These are phyloP conservation scores for Fragum sueziense DNA, from an alignment of 2,888 invertebrate genomes.

Conservation along the genomic window DNA sequence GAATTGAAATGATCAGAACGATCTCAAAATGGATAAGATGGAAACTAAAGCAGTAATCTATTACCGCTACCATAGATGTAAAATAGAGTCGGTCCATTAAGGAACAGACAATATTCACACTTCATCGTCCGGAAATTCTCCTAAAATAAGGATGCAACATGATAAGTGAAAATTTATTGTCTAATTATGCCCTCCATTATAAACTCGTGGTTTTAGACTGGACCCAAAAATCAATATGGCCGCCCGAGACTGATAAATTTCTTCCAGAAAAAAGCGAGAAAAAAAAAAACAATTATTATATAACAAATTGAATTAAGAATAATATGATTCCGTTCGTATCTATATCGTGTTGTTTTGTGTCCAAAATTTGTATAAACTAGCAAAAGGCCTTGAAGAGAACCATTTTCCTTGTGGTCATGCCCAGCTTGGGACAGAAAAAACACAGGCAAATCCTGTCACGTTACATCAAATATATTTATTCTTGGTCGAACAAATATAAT, in stretches of 20 bases:
- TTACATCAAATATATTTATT: too few species aligned
- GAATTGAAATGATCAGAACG: not conserved
- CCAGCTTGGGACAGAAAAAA: too few species aligned
- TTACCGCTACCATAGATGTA: not conserved
- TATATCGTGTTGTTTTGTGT: too few species aligned
- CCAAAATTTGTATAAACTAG: too few species aligned
- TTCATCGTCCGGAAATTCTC: not conserved
- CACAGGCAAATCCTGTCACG: too few species aligned
- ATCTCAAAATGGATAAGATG: not conserved
- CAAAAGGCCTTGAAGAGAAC: too few species aligned
- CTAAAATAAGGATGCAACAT: not conserved
- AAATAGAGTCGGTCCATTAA: not conserved
- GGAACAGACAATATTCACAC: not conserved
- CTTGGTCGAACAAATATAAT: too few species aligned
- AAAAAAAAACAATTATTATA: too few species aligned
- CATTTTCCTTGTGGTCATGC: too few species aligned
- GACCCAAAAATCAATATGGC: slow-evolving; percentile 8
- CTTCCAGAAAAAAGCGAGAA: too few species aligned
- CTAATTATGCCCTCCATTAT: slow-evolving; percentile 5
- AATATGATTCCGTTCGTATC: too few species aligned
- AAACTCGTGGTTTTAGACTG: slow-evolving; percentile 4
- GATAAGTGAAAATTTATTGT: slow-evolving; percentile 23
- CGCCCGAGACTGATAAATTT: not conserved
- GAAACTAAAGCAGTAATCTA: not conserved
- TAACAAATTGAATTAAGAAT: too few species aligned